Conservation (phyloP, 2,797 vertebrate species). For the Alfaro cultratus region DNA sequence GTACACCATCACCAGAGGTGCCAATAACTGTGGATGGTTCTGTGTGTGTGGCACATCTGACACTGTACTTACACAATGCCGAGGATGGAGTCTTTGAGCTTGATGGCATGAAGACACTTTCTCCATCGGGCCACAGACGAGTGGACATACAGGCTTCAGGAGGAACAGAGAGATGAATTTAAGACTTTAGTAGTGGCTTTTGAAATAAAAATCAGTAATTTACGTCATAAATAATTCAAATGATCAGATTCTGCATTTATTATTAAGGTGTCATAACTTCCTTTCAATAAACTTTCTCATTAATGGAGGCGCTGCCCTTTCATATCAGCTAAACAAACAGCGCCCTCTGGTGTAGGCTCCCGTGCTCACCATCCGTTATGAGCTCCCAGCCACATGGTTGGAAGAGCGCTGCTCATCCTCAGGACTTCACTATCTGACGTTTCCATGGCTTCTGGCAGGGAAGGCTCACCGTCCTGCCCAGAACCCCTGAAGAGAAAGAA, state of each 20-base stretch:
- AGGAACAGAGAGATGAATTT: background rate
- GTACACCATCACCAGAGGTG: background rate
- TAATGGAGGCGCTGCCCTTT: background rate
- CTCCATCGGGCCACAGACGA: slow-evolving; percentile 95
- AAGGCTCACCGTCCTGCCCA: slow-evolving; percentile 76
- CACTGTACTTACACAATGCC: slow-evolving; percentile 89
- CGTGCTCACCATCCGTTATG: slow-evolving; percentile 94
- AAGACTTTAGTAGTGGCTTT: background rate
- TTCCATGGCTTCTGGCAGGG: slow-evolving; percentile 82
- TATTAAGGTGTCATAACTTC: background rate
- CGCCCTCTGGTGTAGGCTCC: slow-evolving; percentile 42
- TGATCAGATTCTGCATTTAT: background rate
- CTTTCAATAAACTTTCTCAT: background rate
- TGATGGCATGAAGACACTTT: slow-evolving; percentile 97
- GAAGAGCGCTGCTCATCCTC: slow-evolving; percentile 95
- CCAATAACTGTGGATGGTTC: background rate
- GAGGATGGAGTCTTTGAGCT: slow-evolving; percentile 96
- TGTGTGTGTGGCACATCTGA: background rate
- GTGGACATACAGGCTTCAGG: slow-evolving; percentile 92
- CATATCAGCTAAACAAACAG: background rate
- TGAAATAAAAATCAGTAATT: background rate
- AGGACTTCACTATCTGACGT: slow-evolving; percentile 87
- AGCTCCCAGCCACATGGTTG: slow-evolving; percentile 98
- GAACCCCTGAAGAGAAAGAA: slow-evolving; percentile 72
- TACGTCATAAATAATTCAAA: background rate